Conservation (phyloP, 2,888 invertebrate species). For the Cerastis leucographa region DNA sequence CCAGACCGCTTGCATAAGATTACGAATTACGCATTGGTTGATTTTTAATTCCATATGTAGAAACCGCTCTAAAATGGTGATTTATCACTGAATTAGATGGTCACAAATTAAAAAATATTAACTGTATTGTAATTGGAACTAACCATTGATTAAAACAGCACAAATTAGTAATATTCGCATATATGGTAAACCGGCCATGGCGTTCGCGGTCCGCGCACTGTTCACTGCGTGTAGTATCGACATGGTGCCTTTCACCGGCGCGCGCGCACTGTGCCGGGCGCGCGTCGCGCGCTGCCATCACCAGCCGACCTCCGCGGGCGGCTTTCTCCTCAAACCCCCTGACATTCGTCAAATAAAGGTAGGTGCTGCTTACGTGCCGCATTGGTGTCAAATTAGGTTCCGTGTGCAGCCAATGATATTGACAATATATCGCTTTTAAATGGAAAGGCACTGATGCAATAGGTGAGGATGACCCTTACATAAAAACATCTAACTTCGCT, state of each 20-base stretch:
- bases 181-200: slow-evolving; percentile 78
- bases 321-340: slow-evolving; percentile 87
- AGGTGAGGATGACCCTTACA: slow-evolving; percentile 49
- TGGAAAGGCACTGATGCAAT: slow-evolving; percentile 55
- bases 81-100: slow-evolving; percentile 33
- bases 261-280: slow-evolving; percentile 82
- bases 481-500: slow-evolving; percentile 36
- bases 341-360: slow-evolving; percentile 76
- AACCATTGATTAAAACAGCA: slow-evolving; percentile 86
- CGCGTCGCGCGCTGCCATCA: slow-evolving; percentile 69
- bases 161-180: slow-evolving; percentile 85
- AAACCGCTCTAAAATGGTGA: slow-evolving; percentile 40
- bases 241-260: slow-evolving; percentile 89
- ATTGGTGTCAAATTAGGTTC: slow-evolving; percentile 64
- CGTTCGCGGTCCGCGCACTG: slow-evolving; percentile 74
- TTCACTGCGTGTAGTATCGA: slow-evolving; percentile 77
- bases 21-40: slow-evolving; percentile 72
- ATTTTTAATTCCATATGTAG: slow-evolving; percentile 64
- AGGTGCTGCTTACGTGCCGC: slow-evolving; percentile 57
- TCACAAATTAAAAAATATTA: slow-evolving; percentile 51
- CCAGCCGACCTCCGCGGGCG: slow-evolving; percentile 82
- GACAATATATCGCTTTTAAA: slow-evolving; percentile 52
- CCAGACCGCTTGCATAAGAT: slow-evolving; percentile 85
- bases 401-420: slow-evolving; percentile 61
- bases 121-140: slow-evolving; percentile 70